Evolutionary conservation across 2,113 vertebrate genomes (phyloP).

Genomic region (Plestiodon gilberti): DNA sequence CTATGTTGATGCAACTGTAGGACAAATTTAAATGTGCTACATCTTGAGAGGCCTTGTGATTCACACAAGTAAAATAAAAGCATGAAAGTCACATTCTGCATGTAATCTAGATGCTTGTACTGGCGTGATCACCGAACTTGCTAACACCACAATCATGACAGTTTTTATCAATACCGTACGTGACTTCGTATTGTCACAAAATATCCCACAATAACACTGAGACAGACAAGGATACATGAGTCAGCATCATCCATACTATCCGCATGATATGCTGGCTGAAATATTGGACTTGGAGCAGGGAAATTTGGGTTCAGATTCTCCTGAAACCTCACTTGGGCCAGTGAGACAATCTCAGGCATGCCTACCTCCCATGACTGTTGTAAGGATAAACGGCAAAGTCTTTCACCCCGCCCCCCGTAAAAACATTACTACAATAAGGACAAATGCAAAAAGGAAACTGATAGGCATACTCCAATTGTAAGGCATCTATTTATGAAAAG

Average conservation of each 20-base stretch:
- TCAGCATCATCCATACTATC: not conserved
- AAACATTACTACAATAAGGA: not conserved
- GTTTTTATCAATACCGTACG: not conserved
- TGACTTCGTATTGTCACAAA: not conserved
- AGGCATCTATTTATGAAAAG: not conserved
- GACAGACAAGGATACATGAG: not conserved
- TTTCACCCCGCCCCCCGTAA: not conserved
- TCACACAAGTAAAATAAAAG: not conserved
- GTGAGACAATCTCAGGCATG: not conserved
- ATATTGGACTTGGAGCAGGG: not conserved
- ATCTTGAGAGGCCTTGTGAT: not conserved
- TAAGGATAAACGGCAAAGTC: not conserved
- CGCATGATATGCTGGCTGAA: too few relatives aligned
- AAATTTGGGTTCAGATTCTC: not conserved
- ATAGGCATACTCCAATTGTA: not conserved
- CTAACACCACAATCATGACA: not conserved
- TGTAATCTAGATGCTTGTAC: not conserved
- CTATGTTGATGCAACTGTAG: not conserved
- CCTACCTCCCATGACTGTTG: not conserved
- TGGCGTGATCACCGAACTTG: not conserved
- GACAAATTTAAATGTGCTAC: not conserved
- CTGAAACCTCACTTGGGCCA: not conserved
- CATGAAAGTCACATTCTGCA: not conserved
- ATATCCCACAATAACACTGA: not conserved
- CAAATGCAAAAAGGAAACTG: not conserved